A percentile compares a stretch with the other conserved stretches of the same genome.
Evolutionary conservation across 1,140 invertebrate genomes (phyloP).

Genomic region (Ephestia elutella): DNA sequence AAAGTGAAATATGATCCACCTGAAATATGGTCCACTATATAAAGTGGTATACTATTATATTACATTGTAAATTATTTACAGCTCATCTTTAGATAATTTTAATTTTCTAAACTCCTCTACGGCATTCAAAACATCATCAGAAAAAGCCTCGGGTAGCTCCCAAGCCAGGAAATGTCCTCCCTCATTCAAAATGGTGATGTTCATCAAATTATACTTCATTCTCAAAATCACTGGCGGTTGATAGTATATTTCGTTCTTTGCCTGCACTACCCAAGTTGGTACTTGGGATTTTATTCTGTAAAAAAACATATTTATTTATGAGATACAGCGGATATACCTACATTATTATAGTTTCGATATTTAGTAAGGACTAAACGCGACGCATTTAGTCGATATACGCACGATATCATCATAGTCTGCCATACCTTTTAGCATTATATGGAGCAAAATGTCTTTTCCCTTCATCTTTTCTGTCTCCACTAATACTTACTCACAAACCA

Average conservation of each 20-base stretch:
- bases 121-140: conserved; percentile 72
- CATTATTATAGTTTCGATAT: no score
- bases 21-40: no score
- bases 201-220: conserved; percentile 77
- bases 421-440: no score
- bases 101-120: conserved; percentile 22
- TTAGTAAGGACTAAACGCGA: no score
- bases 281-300: conserved; percentile 74
- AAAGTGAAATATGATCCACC: no score
- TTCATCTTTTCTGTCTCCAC: no score
- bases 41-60: no score
- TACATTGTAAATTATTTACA: not conserved
- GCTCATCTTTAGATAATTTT: conserved; percentile 1
- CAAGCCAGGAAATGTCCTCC: conserved; percentile 90
- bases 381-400: no score
- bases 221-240: conserved; percentile 70
- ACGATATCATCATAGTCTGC: no score
- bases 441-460: no score
- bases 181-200: conserved; percentile 71
- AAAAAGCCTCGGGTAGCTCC: conserved; percentile 80
- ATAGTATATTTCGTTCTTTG: conserved; percentile 77
- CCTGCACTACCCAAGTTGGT: conserved; percentile 77
- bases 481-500: no score
- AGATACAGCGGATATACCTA: not conserved
- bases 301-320: conserved; percentile 24